Evolutionary conservation across 2,113 vertebrate species (phyloP).

Genomic region (Cottus gobio): DNA sequence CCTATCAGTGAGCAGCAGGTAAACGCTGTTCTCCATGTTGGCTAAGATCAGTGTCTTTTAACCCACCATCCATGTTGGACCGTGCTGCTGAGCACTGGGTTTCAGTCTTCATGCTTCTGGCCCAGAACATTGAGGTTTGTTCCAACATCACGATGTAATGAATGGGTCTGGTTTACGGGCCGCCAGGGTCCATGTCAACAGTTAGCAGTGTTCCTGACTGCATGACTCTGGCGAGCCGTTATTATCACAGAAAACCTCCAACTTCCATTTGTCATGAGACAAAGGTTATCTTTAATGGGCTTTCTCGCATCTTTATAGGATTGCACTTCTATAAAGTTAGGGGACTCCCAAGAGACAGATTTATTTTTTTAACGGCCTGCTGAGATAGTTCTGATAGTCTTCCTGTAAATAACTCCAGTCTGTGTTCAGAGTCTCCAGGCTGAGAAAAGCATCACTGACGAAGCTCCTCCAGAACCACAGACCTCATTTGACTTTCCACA

Average conservation of each 20-base stretch:
- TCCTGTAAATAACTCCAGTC: background rate
- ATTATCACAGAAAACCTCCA: background rate
- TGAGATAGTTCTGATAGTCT: background rate
- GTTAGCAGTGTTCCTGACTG: no score
- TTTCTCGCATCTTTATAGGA: no score
- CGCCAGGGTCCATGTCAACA: no score
- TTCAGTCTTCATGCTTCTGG: background rate
- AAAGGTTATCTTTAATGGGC: background rate
- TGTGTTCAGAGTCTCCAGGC: background rate
- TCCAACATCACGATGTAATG: no score
- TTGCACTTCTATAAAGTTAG: background rate
- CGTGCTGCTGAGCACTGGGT: background rate
- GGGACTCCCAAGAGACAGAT: background rate
- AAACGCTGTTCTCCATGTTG: background rate
- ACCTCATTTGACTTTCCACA: background rate
- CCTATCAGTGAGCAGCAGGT: constrained; percentile 2
- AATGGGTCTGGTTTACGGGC: no score
- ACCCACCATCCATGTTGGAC: background rate
- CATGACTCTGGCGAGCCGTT: no score
- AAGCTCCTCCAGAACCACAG: background rate
- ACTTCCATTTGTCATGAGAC: background rate
- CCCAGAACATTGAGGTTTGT: background rate
- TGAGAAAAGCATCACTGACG: background rate
- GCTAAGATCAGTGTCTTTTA: background rate
- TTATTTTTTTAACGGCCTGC: background rate